Percentiles rank a stretch among this genome's conserved stretches.
Conservation (phyloP, 2,888 invertebrate genomes). For the Petrophora chlorosata region DNA sequence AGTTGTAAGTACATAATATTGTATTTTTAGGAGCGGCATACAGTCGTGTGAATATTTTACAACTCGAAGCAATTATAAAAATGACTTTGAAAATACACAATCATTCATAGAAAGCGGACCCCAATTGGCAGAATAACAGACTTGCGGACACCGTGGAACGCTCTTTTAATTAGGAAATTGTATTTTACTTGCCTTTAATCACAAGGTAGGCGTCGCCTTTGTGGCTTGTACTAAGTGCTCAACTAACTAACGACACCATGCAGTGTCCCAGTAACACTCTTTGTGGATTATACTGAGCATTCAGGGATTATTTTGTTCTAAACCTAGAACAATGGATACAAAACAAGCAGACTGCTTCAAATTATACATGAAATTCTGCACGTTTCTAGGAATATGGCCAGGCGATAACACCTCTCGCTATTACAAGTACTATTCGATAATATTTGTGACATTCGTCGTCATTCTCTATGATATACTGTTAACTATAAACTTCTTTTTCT, state of each 20-base stretch:
- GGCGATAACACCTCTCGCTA: constrained; percentile 25
- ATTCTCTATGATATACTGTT: constrained; percentile 43
- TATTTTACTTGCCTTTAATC: constrained; percentile 30
- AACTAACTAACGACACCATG: neutral
- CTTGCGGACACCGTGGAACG: constrained; percentile 11
- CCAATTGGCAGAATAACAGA: constrained; percentile 25
- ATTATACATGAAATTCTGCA: constrained; percentile 53
- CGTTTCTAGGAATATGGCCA: constrained; percentile 54
- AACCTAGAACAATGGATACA: constrained; percentile 29
- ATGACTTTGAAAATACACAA: constrained; percentile 18
- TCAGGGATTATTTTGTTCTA: neutral
- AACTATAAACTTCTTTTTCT: constrained; percentile 54
- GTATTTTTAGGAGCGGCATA: too few relatives aligned
- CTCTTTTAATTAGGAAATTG: constrained; percentile 37
- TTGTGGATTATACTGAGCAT: neutral
- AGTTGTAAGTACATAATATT: too few relatives aligned
- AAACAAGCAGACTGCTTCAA: constrained; percentile 59
- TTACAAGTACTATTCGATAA: constrained; percentile 46
- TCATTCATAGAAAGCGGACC: constrained; percentile 15
- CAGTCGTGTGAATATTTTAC: neutral
- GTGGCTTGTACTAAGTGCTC: constrained; percentile 6
- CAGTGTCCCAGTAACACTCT: neutral
- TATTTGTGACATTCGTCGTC: constrained; percentile 43
- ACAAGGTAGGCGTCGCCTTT: constrained; percentile 17
- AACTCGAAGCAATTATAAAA: constrained; percentile 17